Conservation (phyloP, 2,888 invertebrate genomes). For the Xanthorhoe spadicearia region DNA sequence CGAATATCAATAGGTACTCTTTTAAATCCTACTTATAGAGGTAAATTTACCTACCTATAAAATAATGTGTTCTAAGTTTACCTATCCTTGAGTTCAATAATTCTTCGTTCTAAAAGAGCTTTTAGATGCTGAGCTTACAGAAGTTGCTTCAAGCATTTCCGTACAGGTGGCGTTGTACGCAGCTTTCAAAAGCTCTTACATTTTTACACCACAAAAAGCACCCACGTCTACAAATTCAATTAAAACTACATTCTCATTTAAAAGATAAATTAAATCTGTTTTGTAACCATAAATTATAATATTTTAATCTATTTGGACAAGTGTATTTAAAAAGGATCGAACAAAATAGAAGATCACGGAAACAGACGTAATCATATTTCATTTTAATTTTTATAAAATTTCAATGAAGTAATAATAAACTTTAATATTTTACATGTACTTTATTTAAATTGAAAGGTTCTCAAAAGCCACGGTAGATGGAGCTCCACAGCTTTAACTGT, state of each 20-base stretch:
- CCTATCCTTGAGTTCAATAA: too few species aligned
- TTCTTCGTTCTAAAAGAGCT: constrained; percentile 4
- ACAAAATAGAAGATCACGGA: too few species aligned
- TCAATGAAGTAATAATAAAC: too few species aligned
- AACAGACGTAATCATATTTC: too few species aligned
- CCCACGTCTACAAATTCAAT: not conserved
- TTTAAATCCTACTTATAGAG: not conserved
- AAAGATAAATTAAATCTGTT: not conserved
- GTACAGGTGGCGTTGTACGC: constrained; percentile 36
- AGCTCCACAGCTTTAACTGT: not conserved
- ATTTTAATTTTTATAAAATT: not conserved
- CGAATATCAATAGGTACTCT: not conserved
- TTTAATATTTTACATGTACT: too few species aligned
- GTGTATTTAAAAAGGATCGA: too few species aligned
- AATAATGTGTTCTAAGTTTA: too few species aligned
- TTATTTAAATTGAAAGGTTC: constrained; percentile 9
- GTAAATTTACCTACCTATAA: too few species aligned
- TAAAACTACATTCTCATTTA: not conserved
- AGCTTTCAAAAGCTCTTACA: constrained; percentile 14
- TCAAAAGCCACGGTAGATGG: constrained; percentile 15
- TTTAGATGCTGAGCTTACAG: constrained; percentile 12
- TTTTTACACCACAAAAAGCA: not conserved
- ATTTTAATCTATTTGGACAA: too few species aligned
- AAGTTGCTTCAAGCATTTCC: constrained; percentile 24
- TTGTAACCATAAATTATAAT: too few species aligned